Evolutionary conservation across 2,113 vertebrate genomes (phyloP).

Genomic region (Spea bombifrons): DNA sequence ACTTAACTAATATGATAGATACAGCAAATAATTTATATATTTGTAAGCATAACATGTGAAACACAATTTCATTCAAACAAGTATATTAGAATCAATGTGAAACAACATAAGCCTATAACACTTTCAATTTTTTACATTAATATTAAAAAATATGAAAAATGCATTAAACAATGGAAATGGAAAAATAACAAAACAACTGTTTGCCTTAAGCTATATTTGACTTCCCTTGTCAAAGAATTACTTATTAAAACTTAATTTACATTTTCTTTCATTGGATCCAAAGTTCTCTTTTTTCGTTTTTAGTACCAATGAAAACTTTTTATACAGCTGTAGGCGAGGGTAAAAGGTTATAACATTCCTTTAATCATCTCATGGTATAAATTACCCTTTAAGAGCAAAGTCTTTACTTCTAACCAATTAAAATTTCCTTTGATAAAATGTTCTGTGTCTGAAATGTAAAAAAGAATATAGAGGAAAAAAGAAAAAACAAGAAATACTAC

Average conservation of each 20-base stretch:
- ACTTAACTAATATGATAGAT: too few species aligned
- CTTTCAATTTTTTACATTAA: neutral
- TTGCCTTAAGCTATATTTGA: neutral
- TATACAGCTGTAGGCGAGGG: slow-evolving; percentile 5
- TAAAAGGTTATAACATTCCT: neutral
- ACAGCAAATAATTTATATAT: too few species aligned
- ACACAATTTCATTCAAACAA: too few species aligned
- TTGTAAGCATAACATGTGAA: too few species aligned
- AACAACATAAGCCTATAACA: neutral
- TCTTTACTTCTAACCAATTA: neutral
- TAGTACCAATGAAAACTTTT: neutral
- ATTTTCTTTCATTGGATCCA: slow-evolving; percentile 9
- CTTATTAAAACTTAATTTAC: slow-evolving; percentile 9
- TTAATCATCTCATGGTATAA: neutral
- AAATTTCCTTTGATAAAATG: neutral
- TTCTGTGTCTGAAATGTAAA: neutral
- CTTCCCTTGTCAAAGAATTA: neutral
- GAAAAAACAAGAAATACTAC: neutral
- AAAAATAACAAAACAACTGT: neutral
- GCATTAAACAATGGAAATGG: neutral
- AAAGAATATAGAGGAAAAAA: neutral
- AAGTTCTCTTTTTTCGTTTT: neutral
- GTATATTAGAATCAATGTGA: too few species aligned
- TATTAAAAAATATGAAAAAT: neutral
- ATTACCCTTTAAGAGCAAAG: neutral